Base-by-base conservation (phyloP, 2,113 vertebrate genomes). In the Ophthalmolycus amberensis region DNA sequence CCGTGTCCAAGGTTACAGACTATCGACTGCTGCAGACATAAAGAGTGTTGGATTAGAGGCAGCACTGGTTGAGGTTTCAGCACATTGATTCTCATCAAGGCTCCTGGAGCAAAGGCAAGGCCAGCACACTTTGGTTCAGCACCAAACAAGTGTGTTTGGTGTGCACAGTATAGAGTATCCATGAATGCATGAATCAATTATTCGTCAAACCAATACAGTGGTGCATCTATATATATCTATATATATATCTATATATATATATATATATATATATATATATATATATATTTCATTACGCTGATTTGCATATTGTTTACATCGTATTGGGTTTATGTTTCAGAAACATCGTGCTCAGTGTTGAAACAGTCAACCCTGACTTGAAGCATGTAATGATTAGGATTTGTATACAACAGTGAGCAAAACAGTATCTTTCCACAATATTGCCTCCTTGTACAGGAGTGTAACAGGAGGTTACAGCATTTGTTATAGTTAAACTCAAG, bases 71-170 rank as follows among this genome's bases (percentile, higher is more conserved):
- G 70, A 85, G 64, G 78, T 86, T 89, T 84, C 88, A 79, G 50
- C 75, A 64, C 81, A 90, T 91, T 86, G 87, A 91, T 89, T 73
- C 84, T 88, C 85, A 66, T 89, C 85, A 85, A 93, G 83, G 89
- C 20, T 87, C 34, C 70, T n/a, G 34, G 66, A 88, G 82, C 75
- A 71, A 44, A 79, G 64, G 78, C 91, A 85, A 92, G 89, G 88
- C 85, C 88, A 80, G 80, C 12, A 14, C 22, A 10, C 65, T 54
- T 20, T 58, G 65, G 78, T 68, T 71, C 62, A 4, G 48, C 60
- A 59, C 63, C 71, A 81, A 69, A 72, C 62, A 67, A 48, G 63
- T 9, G 68, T 5, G 52, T 81, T 79, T 77, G 58, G 40, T 80
- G 85, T 85, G 71, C 85, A 85, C 5, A 32, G 65, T 46, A 4